phyloP scores from a whole-genome alignment of 2,888 invertebrate species.

The Idaea dimidiata region DNA sequence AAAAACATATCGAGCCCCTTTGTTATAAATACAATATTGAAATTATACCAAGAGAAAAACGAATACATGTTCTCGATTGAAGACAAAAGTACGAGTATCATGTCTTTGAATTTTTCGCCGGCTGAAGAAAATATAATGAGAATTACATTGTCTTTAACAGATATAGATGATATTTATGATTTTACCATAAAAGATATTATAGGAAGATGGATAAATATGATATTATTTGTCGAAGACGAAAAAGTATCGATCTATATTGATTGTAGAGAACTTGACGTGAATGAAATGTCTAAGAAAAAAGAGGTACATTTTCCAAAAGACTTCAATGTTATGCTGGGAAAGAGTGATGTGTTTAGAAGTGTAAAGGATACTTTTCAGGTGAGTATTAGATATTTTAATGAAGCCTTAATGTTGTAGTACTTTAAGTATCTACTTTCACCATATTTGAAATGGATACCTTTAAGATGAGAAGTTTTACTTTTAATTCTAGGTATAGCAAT shows the following conservation, averaged over 20 bases:
- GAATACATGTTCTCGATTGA: constrained; percentile 53
- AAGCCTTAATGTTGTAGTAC: too few species aligned
- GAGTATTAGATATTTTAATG: constrained; percentile 10
- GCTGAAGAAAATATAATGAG: constrained; percentile 17
- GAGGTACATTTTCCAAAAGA: constrained; percentile 14
- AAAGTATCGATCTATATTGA: constrained; percentile 29
- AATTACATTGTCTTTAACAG: constrained; percentile 24
- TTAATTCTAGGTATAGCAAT: too few species aligned
- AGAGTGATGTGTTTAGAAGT: constrained; percentile 10
- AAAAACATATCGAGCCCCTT: constrained; percentile 40
- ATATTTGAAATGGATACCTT: constrained; percentile 11
- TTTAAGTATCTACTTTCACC: too few species aligned
- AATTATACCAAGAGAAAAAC: constrained; percentile 29
- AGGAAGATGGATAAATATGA: constrained; percentile 32
- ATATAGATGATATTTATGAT: constrained; percentile 4
- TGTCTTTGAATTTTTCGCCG: constrained; percentile 41
- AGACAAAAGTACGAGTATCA: constrained; percentile 26
- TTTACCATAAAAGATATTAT: constrained; percentile 12
- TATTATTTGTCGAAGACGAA: constrained; percentile 32
- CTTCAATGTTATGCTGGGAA: constrained; percentile 20
- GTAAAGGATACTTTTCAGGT: constrained; percentile 16
- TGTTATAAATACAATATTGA: constrained; percentile 47
- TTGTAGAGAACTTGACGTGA: constrained; percentile 22
- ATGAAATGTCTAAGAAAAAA: constrained; percentile 3
- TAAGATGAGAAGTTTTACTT: constrained; percentile 9